Evolutionary conservation across 92 coral and sea anemone genomes (phyloP).

Genomic region (Blastomussa wellsi): DNA sequence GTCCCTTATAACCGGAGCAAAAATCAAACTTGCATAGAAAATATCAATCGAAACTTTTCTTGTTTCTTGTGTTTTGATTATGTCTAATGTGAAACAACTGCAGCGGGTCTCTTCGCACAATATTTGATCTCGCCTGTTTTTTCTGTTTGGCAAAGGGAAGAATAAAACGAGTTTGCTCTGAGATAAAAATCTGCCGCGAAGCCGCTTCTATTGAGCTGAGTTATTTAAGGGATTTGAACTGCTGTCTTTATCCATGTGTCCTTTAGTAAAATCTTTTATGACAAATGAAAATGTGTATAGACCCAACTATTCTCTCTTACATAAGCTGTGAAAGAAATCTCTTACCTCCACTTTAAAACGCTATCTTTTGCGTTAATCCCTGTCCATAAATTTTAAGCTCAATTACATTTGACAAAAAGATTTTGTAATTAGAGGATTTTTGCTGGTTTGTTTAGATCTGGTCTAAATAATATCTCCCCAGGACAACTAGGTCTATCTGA

Average conservation of each 20-base stretch:
- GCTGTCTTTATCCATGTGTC: neutral
- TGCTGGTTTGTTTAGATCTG: slow-evolving; percentile 21
- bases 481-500: neutral
- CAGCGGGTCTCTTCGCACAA: neutral
- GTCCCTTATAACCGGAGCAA: slow-evolving; percentile 30
- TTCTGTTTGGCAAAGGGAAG: slow-evolving; percentile 5
- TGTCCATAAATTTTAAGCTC: neutral
- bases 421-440: slow-evolving; percentile 6
- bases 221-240: slow-evolving; percentile 3
- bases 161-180: slow-evolving; percentile 2
- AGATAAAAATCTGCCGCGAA: slow-evolving; percentile 38
- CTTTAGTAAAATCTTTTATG: neutral
- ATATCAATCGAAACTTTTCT: neutral
- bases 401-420: neutral
- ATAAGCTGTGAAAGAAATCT: neutral
- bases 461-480: neutral
- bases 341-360: neutral
- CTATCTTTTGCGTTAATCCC: neutral
- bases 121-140: slow-evolving; percentile 20
- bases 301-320: neutral
- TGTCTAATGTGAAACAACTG: neutral
- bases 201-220: slow-evolving; percentile 19
- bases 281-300: neutral
- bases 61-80: neutral
- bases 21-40: neutral